phyloP scores from a whole-genome alignment of 2,113 vertebrate genomes.

The Oenanthe melanoleuca region DNA sequence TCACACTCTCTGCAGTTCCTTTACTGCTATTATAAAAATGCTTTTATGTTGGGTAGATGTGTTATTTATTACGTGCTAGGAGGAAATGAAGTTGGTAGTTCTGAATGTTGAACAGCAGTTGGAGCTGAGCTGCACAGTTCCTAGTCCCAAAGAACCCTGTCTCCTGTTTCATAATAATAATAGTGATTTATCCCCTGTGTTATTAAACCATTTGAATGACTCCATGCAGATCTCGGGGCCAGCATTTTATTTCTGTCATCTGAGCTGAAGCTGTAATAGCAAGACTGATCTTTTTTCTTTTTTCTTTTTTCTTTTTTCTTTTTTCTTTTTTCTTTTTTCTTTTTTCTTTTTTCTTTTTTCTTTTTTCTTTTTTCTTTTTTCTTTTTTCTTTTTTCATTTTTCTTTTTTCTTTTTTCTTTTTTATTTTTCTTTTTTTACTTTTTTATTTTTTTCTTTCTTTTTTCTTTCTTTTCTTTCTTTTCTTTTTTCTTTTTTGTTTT shows the following conservation, averaged over 20 bases:
- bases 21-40: slow-evolving; percentile 59
- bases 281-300: fast-evolving
- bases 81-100: slow-evolving; percentile 67
- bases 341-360: too few species aligned
- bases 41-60: slow-evolving; percentile 41
- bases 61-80: slow-evolving; percentile 65
- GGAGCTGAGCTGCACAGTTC: slow-evolving; percentile 27
- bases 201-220: slow-evolving; percentile 56
- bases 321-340: fast-evolving
- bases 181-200: slow-evolving; percentile 50
- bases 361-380: too few species aligned
- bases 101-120: slow-evolving; percentile 63
- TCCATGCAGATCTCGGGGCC: slow-evolving; percentile 13
- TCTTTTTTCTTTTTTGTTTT: too few species aligned
- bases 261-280: not conserved
- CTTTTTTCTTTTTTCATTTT: too few species aligned
- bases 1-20: slow-evolving; percentile 49
- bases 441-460: too few species aligned
- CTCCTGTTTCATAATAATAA: slow-evolving; percentile 63
- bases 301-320: fast-evolving
- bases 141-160: slow-evolving; percentile 38
- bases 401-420: too few species aligned
- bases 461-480: too few species aligned
- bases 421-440: too few species aligned
- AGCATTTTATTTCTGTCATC: slow-evolving; percentile 31